Conservation (phyloP, 2,113 vertebrate species). For the Protobothrops flavoviridis region DNA sequence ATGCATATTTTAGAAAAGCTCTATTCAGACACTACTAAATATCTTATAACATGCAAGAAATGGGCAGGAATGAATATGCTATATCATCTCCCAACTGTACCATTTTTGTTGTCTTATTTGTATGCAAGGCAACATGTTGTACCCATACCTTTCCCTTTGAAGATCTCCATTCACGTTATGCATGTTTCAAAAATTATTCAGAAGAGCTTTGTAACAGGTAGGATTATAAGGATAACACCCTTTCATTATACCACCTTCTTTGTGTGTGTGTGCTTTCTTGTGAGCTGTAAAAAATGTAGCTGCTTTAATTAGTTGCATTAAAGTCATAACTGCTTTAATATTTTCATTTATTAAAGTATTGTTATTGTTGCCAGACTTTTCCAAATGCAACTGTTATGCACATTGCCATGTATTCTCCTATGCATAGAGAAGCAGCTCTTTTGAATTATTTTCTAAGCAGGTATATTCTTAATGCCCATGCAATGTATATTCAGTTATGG, state of each 20-base stretch:
- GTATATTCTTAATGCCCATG: background rate
- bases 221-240: background rate
- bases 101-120: background rate
- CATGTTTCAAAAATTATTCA: background rate
- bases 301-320: background rate
- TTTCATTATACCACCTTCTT: background rate
- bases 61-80: background rate
- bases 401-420: background rate
- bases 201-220: background rate
- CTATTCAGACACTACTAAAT: background rate
- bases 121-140: background rate
- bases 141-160: background rate
- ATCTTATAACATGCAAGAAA: background rate
- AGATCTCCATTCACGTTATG: background rate
- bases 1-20: background rate
- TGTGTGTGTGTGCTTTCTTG: background rate
- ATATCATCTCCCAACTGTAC: background rate
- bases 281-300: background rate
- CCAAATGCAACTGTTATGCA: background rate
- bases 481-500: background rate
- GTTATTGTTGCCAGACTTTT: background rate
- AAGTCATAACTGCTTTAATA: background rate
- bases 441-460: background rate
- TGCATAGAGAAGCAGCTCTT: background rate
- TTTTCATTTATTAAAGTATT: background rate